Evolutionary conservation across 2,888 invertebrate genomes (phyloP), one percentile per base, ranked within the genome.

Genomic region (Epirrhoe alternata): DNA sequence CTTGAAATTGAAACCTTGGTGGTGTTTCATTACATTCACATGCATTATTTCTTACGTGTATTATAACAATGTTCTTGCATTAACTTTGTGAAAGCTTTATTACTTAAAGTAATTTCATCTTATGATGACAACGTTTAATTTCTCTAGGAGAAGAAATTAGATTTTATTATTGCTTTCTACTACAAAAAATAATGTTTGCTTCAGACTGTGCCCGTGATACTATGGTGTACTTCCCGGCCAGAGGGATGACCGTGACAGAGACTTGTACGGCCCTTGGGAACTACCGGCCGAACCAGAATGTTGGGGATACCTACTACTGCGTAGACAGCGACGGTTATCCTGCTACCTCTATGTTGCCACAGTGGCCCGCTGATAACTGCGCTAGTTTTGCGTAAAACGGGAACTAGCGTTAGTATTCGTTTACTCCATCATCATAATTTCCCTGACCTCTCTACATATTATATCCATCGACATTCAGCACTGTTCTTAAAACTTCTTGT

Each of bases 151-250:
- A 60, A 55, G 14, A 55, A 61, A 49, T 45, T 24, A 45, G 12
- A 42, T 58, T 63, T 50, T 42, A 24, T 53, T 50, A 31, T 45
- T 51, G n/a, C 35, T 58, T 64, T 51, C 38, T 17, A 45, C 51
- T 17, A 45, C 17, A 31, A 16, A 31, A 52, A 17, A 14, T 52
- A 42, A 14, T 57, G 16, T 67, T 61, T 24, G 24, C 24, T 72
- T 63, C 86, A 95, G 95, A 95, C 81, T 95, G 95, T 81, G 95
- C 95, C n/a, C 91, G 95, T 64, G 95, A 95, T 81, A 86, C 88
- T 24, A 84, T 84, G 69, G 78, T 94, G 64, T 81, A 90, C 77
- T 95, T 94, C 85, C 89, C 87, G 5, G 89, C 87, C 63, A 88
- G 82, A 35, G 94, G 94, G 1, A 86, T 93, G 84, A 78, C 82